Evolutionary conservation across 2,888 invertebrate genomes (phyloP).

Genomic region (Cremastinae sp.): DNA sequence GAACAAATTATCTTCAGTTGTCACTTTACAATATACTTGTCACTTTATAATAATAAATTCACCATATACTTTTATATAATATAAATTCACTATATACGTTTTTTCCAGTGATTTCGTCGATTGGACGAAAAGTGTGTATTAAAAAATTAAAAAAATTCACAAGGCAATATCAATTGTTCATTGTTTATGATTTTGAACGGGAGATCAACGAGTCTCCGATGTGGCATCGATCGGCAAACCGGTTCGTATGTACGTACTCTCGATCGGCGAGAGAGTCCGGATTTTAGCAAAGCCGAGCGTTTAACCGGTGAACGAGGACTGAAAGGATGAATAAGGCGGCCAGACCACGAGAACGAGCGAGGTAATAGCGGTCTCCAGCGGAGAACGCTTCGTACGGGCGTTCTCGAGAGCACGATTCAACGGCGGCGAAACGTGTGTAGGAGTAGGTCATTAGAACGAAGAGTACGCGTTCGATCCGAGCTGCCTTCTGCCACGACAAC

Average conservation of each 20-base stretch:
- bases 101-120: slow-evolving; percentile 2
- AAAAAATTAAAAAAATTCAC: too few species aligned
- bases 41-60: too few species aligned
- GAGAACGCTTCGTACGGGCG: slow-evolving; percentile 48
- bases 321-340: slow-evolving; percentile 22
- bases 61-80: too few species aligned
- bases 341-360: slow-evolving; percentile 9
- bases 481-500: slow-evolving; percentile 23
- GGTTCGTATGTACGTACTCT: slow-evolving; percentile 30
- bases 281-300: slow-evolving; percentile 37
- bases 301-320: slow-evolving; percentile 61
- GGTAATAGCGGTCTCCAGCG: slow-evolving; percentile 36
- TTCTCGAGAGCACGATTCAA: slow-evolving; percentile 60
- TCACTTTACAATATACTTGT: too few species aligned
- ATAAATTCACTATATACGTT: too few species aligned
- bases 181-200: background rate
- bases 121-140: background rate
- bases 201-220: background rate
- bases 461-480: slow-evolving; percentile 43
- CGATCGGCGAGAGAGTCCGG: slow-evolving; percentile 14
- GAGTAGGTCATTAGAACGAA: slow-evolving; percentile 79
- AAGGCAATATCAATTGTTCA: too few species aligned
- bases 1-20: too few species aligned
- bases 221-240: slow-evolving; percentile 38
- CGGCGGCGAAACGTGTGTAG: slow-evolving; percentile 65